These are phyloP conservation scores for Hydraecia micacea DNA, from an alignment of 2,888 invertebrate genomes.

Conservation along the genomic window DNA sequence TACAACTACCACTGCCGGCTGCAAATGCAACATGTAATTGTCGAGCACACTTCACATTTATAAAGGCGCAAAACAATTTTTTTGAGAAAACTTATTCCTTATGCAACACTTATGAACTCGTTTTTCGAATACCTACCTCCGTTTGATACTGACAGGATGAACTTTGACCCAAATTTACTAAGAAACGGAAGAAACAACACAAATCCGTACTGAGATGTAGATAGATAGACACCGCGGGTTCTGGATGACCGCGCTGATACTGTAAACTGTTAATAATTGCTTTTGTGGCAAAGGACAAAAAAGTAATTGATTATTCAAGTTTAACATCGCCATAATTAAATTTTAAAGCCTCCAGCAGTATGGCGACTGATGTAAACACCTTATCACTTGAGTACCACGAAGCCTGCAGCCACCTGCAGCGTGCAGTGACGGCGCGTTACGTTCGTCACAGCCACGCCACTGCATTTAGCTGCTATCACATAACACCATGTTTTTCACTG, in stretches of 20 bases:
- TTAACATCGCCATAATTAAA: neutral
- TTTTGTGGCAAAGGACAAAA: neutral
- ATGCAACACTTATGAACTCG: neutral
- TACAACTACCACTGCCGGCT: slow-evolving; percentile 35
- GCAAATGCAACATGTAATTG: slow-evolving; percentile 27
- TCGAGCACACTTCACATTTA: neutral
- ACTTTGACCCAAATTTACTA: neutral
- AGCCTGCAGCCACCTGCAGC: neutral
- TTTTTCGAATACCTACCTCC: neutral
- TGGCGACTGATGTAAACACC: neutral
- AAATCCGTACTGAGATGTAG: neutral
- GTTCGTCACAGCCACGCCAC: slow-evolving; percentile 44
- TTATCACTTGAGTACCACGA: slow-evolving; percentile 14
- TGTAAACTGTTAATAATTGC: neutral
- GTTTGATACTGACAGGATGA: neutral
- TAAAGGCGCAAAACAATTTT: neutral
- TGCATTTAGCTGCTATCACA: neutral
- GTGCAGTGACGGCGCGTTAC: slow-evolving; percentile 13
- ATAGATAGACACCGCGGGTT: neutral
- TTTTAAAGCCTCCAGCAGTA: neutral
- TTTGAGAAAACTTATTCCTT: neutral
- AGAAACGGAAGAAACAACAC: neutral
- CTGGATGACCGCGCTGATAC: neutral
- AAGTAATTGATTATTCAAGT: too few relatives aligned
- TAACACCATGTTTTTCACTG: slow-evolving; percentile 5